Base-by-base conservation (phyloP, 2,113 vertebrate species). In the Empidonax traillii region DNA sequence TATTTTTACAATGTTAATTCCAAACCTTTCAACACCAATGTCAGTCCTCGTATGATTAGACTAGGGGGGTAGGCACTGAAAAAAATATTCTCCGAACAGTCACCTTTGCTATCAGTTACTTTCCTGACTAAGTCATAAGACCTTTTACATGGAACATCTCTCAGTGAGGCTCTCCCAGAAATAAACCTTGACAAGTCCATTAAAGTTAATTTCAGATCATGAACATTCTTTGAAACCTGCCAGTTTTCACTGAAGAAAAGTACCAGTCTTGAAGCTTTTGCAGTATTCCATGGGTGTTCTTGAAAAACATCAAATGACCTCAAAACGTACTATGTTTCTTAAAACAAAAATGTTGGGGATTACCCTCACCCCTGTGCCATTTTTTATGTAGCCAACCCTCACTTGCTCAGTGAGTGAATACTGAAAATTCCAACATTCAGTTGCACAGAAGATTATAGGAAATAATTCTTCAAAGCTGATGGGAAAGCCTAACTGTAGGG, bases 61-160 rank as follows among this genome's bases (percentile, higher is more conserved):
- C 37, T 59, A 25, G 10, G 12, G 47, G 15, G 3, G 15, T 0
- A 1, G 4, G 24, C 30, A 56, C 22, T 27, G 27, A 15, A 46
- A 61, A 58, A 56, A 14, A 16, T 16, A 51, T 39, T 22, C 8
- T 69, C 23, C 53, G 46, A 61, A 18, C 41, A 79, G 9, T 39
- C 77, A 30, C 14, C 3, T 68, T 37, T 1, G 0, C 25, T 47
- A 12, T 49, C 22, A 66, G 14, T 62, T 56, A 27, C 9, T 61
- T 78, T 83, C 27, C 21, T 85, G 11, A 24, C 13, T 16, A 19
- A 35, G 28, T 68, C 2, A 0, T 37, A 59, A 12, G 17, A 55
- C 23, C 8, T 87, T 76, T 72, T 25, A 43, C 0, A 0, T 30
- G 12, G 18, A 74, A 16, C 21, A 58, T 31, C 7, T 71, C 35